Percentiles rank a stretch among this genome's conserved stretches.
Conservation (phyloP, 2,888 invertebrate genomes). For the Cantharis rustica region DNA sequence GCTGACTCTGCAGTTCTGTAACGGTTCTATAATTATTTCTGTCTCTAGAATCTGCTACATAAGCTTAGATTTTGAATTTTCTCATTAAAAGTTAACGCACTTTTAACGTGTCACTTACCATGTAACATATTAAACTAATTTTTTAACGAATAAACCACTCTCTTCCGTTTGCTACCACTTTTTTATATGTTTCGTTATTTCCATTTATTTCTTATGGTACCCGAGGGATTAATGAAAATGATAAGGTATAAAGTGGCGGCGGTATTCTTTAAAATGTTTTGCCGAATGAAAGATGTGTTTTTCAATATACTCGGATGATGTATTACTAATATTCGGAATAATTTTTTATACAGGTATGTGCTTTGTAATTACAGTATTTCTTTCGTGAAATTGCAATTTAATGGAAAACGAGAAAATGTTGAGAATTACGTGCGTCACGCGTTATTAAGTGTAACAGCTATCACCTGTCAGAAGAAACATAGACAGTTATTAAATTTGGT, state of each 20-base stretch:
- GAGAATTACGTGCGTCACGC: constrained; percentile 8
- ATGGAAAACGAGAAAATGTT: constrained; percentile 5
- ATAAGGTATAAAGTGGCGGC: not conserved
- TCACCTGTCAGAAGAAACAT: constrained; percentile 6
- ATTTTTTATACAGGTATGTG: not conserved
- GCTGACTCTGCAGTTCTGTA: constrained; percentile 26
- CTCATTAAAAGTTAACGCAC: constrained; percentile 32
- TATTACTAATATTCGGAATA: not conserved
- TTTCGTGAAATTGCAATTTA: constrained; percentile 6
- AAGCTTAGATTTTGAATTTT: constrained; percentile 37
- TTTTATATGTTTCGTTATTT: not conserved
- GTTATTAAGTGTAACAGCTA: constrained; percentile 7
- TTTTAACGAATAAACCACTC: not conserved
- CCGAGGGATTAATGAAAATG: not conserved
- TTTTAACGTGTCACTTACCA: constrained; percentile 17
- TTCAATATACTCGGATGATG: not conserved
- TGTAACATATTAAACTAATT: constrained; percentile 2
- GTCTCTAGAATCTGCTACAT: constrained; percentile 35
- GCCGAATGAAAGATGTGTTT: not conserved
- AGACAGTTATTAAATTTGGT: constrained; percentile 4
- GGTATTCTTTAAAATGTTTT: not conserved
- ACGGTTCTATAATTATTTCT: constrained; percentile 31
- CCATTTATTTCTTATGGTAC: not conserved
- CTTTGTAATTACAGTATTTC: not conserved
- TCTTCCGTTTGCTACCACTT: not conserved